Percentiles rank a stretch among this genome's conserved stretches.
Evolutionary conservation across 30 jellyfish, hydroid and myxozoan species (phyloP).

Genomic region (Aurelia coerulea): DNA sequence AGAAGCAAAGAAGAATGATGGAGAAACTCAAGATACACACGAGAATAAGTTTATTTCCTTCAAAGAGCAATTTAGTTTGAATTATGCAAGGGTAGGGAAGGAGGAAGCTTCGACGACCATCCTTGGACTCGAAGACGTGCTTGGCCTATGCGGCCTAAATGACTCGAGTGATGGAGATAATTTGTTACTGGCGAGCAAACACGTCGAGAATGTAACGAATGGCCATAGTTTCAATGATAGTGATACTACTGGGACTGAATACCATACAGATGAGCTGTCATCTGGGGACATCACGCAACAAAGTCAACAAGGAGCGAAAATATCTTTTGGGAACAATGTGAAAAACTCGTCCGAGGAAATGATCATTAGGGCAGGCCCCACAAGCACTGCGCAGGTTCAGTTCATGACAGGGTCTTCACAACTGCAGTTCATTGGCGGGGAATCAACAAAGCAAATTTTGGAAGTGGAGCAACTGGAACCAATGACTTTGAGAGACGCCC

Average conservation of each 20-base stretch:
- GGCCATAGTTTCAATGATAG: not conserved
- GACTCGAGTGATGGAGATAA: not conserved
- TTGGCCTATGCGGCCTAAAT: not conserved
- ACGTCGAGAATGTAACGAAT: not conserved
- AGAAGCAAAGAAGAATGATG: not conserved
- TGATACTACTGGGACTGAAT: constrained; percentile 2
- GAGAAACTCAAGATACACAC: not conserved
- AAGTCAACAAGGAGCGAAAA: not conserved
- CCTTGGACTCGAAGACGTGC: constrained; percentile 19
- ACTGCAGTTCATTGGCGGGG: constrained; percentile 15
- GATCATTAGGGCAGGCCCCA: constrained; percentile 36
- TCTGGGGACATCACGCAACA: constrained; percentile 8
- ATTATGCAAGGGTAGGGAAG: not conserved
- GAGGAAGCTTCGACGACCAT: not conserved
- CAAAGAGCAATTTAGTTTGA: constrained; percentile 33
- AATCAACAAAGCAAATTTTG: not conserved
- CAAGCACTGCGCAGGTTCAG: constrained; percentile 24
- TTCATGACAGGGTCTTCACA: constrained; percentile 29
- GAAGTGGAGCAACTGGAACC: constrained; percentile 27
- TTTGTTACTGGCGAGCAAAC: constrained; percentile 24
- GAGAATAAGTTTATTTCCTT: constrained; percentile 1
- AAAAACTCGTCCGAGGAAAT: not conserved
- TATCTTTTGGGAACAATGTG: not conserved
- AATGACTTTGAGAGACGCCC: constrained; percentile 32
- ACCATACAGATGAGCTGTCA: too few relatives aligned